Evolutionary conservation across 2,888 invertebrate species (phyloP), one percentile per base, ranked within the genome.

Genomic region (Syrphus vitripennis): DNA sequence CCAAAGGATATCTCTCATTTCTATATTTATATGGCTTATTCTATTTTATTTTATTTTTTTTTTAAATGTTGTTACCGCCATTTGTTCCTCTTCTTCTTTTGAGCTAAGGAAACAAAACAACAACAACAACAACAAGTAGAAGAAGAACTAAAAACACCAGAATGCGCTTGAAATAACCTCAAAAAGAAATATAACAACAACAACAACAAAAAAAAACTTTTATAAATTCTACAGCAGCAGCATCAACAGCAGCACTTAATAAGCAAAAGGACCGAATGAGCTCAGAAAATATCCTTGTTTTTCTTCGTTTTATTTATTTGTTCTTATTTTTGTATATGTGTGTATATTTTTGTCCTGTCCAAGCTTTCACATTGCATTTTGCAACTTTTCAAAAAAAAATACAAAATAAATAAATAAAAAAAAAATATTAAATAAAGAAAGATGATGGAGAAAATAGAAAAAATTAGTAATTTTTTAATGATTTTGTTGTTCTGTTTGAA

Each of bases 391-490:
- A 1, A 70, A 26, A 70, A 48, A 53, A 31, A 61, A 29, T n/a
- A n/a, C n/a, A n/a, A n/a, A n/a, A n/a, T n/a, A 48, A 34, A 40
- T 55, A 48, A 42, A 42, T 37, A 45, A 31, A 19, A 4, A 57
- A 34, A 34, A 21, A 59, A n/a, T 14, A 21, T 34, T 21, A 59
- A 59, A 55, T 42, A 31, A 61, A 74, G 37, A 76, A 83, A 65
- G 21, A 82, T 70, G 77, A 65, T 65, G 78, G 67, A 67, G 61
- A 72, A 76, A 78, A 78, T 78, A 74, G 72, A 78, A 75, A 75
- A 83, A 83, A 70, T 79, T 83, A 83, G 74, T 83, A 83, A 83
- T 83, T 83, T 83, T 83, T 83, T 83, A 78, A 83, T 83, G 74
- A 83, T 83, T 83, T 78, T 83, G 78, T 83, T 83, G 78, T 83